Evolutionary conservation across 1,140 invertebrate genomes (phyloP), one percentile per base, ranked within the genome.

Genomic region (Drosophila hydei): DNA sequence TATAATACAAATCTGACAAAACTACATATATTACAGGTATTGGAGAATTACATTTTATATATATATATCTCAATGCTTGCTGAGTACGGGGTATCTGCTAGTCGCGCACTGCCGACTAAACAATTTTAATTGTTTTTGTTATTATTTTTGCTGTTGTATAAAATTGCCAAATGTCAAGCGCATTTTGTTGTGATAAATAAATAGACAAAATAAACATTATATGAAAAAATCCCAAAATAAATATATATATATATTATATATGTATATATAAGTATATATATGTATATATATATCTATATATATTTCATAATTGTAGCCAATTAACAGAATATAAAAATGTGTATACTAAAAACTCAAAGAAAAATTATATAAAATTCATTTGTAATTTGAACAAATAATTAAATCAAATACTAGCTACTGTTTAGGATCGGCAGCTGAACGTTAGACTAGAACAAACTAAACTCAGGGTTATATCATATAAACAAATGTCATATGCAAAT

Each of bases 101-200:
- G 42, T 45, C 42, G 42, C 7, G 16, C 18, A 11, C 18, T 19
- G 0, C 43, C 43, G 43, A 45, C 19, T 23, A 12, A 21, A 1
- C 19, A 19, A 8, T 23, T 21, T 45, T 38, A 42, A 12, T 63
- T 56, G 9, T 54, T 33, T 7, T 68, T 52, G 14, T 68, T 50
- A 11, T 38, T 61, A 61, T 61, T 60, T 43, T 56, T 65, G 62
- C 75, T 75, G 52, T 77, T 83, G 48, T 62, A 59, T 61, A 18
- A 54, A 75, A 54, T 65, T 71, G 83, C 79, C 79, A 83, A 83
- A 75, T 88, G 79, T 88, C 77, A 79, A 75, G 25, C 75, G 83
- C 83, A 88, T 83, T 89, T 83, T 71, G 83, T 88, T 88, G 83
- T 88, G 83, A 88, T 88, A 88, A 76, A 79, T 71, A 40, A 83